phyloP scores from a whole-genome alignment of 2,797 vertebrate genomes.

The Natrix natrix region DNA sequence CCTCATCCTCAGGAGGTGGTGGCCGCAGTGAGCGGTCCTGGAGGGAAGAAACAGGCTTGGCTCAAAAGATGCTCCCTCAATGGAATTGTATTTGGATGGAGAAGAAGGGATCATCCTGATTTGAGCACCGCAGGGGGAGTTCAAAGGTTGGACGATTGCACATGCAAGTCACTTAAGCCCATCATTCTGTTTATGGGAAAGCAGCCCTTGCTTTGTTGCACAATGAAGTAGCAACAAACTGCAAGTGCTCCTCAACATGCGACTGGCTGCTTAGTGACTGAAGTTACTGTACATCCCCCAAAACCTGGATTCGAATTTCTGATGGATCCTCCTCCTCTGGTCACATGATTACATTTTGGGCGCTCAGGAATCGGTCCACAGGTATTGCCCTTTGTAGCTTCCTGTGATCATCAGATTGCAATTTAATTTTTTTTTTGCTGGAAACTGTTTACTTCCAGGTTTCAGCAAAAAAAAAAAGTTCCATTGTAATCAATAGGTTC shows the following conservation, averaged over 20 bases:
- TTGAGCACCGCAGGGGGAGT: no score
- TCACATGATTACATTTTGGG: background rate
- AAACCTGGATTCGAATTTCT: background rate
- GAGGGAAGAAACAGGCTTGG: background rate
- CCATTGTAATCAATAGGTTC: background rate
- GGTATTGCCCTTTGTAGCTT: background rate
- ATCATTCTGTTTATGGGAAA: background rate
- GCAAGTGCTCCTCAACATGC: background rate
- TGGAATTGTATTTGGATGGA: no score
- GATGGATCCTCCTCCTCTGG: background rate
- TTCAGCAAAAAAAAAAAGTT: background rate
- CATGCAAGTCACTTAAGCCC: background rate
- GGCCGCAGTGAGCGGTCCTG: slow-evolving; percentile 67
- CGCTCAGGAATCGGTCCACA: background rate
- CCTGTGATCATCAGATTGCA: background rate
- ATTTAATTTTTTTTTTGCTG: background rate
- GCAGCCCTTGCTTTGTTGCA: background rate
- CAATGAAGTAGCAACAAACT: background rate
- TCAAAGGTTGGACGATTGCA: no score
- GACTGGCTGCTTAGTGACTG: background rate
- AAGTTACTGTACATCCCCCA: background rate
- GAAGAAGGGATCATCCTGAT: no score
- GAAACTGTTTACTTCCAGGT: background rate
- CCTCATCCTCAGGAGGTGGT: slow-evolving; percentile 82
- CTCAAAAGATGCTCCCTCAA: background rate